Conservation (phyloP, 2,113 vertebrate species). For the Hoplias malabaricus region DNA sequence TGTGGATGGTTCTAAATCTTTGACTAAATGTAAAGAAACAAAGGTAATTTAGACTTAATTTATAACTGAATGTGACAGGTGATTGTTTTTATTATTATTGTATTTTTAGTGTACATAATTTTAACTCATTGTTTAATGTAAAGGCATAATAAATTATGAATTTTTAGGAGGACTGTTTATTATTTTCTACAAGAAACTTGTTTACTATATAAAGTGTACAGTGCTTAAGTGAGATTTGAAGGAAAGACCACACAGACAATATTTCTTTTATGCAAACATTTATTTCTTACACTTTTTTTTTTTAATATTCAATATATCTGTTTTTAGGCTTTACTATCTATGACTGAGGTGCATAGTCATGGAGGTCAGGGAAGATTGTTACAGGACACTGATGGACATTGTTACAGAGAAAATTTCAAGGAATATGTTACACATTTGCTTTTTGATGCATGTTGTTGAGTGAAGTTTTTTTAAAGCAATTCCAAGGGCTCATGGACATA, state of each 20-base stretch:
- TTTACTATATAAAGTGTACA: neutral
- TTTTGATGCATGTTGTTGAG: conserved; percentile 11
- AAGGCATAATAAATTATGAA: conserved; percentile 12
- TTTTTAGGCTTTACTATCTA: conserved; percentile 58
- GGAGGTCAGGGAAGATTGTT: conserved; percentile 66
- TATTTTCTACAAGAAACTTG: neutral
- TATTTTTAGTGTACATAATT: neutral
- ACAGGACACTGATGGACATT: conserved; percentile 64
- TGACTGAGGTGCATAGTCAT: conserved; percentile 71
- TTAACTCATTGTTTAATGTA: conserved; percentile 14
- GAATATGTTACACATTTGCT: conserved; percentile 57
- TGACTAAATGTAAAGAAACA: no score
- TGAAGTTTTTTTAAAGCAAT: conserved; percentile 10
- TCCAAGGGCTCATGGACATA: conserved; percentile 25
- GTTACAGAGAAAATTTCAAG: conserved; percentile 59
- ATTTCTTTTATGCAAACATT: conserved; percentile 60
- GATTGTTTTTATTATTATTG: no score
- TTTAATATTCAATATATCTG: conserved; percentile 10
- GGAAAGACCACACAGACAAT: conserved; percentile 7
- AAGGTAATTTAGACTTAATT: no score
- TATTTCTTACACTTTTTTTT: conserved; percentile 66
- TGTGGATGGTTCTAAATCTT: no score
- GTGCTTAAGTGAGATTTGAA: neutral
- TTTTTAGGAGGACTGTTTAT: neutral
- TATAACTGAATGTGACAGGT: no score